Evolutionary conservation across 2,888 invertebrate genomes (phyloP).

Genomic region (Sepioteuthis lessoniana): DNA sequence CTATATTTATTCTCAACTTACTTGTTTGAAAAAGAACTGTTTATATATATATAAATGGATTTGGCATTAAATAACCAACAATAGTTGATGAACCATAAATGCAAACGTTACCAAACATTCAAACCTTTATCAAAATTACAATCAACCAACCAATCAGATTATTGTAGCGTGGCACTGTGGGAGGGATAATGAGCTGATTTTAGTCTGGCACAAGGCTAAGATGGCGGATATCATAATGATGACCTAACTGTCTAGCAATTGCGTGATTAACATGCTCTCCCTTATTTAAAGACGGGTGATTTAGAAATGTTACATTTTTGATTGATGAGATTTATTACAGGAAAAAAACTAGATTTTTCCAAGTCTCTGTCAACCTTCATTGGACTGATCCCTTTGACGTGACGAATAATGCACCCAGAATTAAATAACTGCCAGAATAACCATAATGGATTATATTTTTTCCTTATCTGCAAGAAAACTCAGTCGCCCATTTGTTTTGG

Average conservation of each 20-base stretch:
- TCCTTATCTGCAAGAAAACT: neutral
- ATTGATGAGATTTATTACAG: neutral
- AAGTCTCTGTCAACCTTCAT: neutral
- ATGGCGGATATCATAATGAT: neutral
- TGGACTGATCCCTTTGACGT: neutral
- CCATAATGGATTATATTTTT: neutral
- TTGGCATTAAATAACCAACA: no score
- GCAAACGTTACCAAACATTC: no score
- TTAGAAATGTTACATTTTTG: neutral
- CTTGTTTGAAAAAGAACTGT: no score
- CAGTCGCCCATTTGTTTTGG: neutral
- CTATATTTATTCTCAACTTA: no score
- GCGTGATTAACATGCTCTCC: neutral
- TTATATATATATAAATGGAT: no score
- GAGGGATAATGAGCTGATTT: neutral
- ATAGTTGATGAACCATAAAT: no score
- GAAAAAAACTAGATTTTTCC: neutral
- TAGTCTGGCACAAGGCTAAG: neutral
- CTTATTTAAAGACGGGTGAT: neutral
- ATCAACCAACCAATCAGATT: no score
- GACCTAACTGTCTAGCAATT: neutral
- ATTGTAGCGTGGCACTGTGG: no score
- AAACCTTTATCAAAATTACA: no score
- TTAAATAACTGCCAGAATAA: neutral
- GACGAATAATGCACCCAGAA: neutral